Evolutionary conservation across 2,797 vertebrate genomes (phyloP), one percentile per base, ranked within the genome.

Genomic region (Silurus lanzhouensis): DNA sequence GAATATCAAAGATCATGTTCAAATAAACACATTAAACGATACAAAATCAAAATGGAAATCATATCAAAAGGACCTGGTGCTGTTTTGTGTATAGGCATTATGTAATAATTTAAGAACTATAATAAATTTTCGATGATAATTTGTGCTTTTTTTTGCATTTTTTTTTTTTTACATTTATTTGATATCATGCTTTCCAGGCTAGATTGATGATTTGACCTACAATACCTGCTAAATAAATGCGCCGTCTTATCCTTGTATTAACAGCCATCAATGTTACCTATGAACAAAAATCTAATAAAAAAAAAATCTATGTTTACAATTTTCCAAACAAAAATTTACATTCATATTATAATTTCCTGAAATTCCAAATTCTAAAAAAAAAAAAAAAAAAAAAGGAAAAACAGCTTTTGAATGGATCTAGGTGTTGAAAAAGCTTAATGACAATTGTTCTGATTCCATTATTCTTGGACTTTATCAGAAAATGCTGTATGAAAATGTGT

Each of bases 381-480:
- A 46, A 71, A 70, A 31, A 17, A 38, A 71, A 48, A 12, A 57
- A 57, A 57, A 57, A 57, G 14, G 55, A 46, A 25, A 52, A 15
- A 9, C 13, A 46, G 0, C 5, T 48, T 66, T 80, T 46, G 9
- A 79, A 63, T 46, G 31, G 20, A 44, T 10, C 44, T 8, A 10
- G 44, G 8, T 48, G 44, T 80, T 61, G 10, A 78, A 38, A 8
- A 7, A 1, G 60, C 31, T 46, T 48, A 2, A 38, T 79, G 38
- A n/a, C 38, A 10, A 13, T 25, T 52, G 58, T 77, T 58, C 74
- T 20, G 74, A 60, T 38, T 77, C 44, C 44, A 52, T 80, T 52
- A 48, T 66, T 80, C 78, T 80, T 80, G 1, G 44, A 80, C 27
- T 66, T 80, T n/a, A 61, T 13, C 61, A 64, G 76, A 78, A 60